Base-by-base conservation (phyloP, 2,888 invertebrate genomes). In the Acronicta psi region DNA sequence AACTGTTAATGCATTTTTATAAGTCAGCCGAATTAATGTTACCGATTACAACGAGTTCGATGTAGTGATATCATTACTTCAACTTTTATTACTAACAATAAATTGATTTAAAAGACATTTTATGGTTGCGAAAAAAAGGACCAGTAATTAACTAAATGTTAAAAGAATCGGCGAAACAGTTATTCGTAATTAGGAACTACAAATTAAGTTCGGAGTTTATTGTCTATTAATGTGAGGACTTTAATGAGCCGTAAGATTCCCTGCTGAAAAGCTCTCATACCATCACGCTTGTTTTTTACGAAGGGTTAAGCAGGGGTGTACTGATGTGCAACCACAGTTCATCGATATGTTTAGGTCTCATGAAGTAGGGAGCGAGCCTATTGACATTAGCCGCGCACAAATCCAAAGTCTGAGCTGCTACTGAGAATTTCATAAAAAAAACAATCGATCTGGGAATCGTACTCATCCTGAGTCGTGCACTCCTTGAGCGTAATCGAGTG, bases 71-170 rank as follows among this genome's bases (percentile, higher is more conserved):
- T 54, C 63, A 54, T 73, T 71, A 69, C 59, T 55, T 43, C 11
- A 46, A 18, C 7, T 45, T 73, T 77, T 68, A 77, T 72, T 70
- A 36, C 40, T 8, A 38, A 45, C 55, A 62, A 74, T 75, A 77
- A 79, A 77, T 73, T 71, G 56, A 59, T 55, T 54, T 63, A 59
- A 47, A 64, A 52, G 66, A 68, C 54, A 54, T 62, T 77, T 79
- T 69, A 77, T 65, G 61, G 64, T 69, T 50, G 45, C 23, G 11
- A 45, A 51, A 56, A 59, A 61, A 52, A 61, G 41, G 43, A 5
- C 29, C 17, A 17, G 52, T 46, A 67, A 72, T 79, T 67, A 80
- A 73, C 63, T 50, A 42, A 60, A 63, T 51, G 57, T 36, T 54
- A 61, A 69, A 72, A 50, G 53, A 47, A 37, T 18, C 18, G 58